These are phyloP conservation scores for Lepas anatifera DNA, from an alignment of 2,888 invertebrate species.

Conservation along the genomic window DNA sequence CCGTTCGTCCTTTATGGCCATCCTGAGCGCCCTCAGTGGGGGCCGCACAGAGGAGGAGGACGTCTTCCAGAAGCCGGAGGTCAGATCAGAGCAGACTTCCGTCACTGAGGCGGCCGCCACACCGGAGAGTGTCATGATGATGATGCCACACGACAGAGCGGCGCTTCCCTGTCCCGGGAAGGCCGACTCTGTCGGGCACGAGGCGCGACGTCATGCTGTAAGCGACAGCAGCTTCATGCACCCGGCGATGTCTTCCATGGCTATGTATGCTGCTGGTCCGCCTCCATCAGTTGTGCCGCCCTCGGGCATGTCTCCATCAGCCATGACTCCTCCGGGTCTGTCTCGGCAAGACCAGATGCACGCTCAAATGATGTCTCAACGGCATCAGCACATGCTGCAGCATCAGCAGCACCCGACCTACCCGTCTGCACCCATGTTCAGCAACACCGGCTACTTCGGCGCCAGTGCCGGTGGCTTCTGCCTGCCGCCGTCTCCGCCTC, in stretches of 20 bases:
- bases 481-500: slow-evolving; percentile 20
- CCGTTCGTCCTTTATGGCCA: slow-evolving; percentile 5
- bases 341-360: too few species aligned
- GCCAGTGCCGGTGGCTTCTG: slow-evolving; percentile 15
- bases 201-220: too few species aligned
- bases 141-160: background rate
- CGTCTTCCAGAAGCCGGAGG: background rate
- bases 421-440: background rate
- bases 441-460: background rate
- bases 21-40: slow-evolving; percentile 1
- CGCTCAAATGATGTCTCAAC: too few species aligned
- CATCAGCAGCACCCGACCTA: background rate
- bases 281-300: too few species aligned
- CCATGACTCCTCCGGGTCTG: too few species aligned
- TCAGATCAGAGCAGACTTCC: background rate
- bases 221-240: too few species aligned
- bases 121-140: background rate
- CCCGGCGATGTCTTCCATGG: too few species aligned
- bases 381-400: background rate
- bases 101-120: background rate
- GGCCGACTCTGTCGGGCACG: too few species aligned
- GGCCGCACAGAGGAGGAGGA: background rate
- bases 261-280: too few species aligned
- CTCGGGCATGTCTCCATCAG: too few species aligned
- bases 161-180: too few species aligned